Conservation (phyloP, 2,797 vertebrate genomes). For the Menidia menidia region DNA sequence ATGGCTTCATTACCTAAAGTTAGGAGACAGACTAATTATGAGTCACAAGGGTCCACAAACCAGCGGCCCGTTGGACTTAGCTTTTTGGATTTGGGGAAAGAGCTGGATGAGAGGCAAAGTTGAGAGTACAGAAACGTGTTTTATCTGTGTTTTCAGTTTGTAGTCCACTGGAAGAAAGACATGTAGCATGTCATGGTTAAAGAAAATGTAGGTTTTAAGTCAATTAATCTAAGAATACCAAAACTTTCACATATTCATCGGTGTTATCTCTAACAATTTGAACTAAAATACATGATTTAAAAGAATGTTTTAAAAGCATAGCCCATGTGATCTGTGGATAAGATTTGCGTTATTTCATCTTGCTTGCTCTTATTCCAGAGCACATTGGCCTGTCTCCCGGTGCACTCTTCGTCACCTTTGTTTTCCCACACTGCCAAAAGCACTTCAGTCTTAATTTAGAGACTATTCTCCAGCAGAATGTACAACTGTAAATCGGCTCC, state of each 20-base stretch:
- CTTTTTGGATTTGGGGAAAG: slow-evolving; percentile 17
- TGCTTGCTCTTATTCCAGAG: neutral
- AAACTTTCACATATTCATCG: no score
- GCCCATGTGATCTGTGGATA: neutral
- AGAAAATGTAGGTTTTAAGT: no score
- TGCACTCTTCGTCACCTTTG: neutral
- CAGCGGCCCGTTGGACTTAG: slow-evolving; percentile 37
- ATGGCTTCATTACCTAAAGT: slow-evolving; percentile 10
- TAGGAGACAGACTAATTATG: slow-evolving; percentile 52
- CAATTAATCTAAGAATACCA: no score
- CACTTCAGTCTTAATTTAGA: neutral
- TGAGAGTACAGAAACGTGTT: no score
- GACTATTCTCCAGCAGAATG: no score
- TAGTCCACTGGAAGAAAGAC: no score
- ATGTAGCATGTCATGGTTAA: no score
- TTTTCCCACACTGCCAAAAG: neutral
- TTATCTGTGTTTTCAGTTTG: no score
- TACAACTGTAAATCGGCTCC: no score
- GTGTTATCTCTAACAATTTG: no score
- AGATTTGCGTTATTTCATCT: neutral
- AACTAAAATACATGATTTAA: no score
- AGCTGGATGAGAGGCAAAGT: neutral
- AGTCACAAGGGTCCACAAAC: slow-evolving; percentile 41
- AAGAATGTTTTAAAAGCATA: no score
- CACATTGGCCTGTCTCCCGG: neutral